phyloP scores from a whole-genome alignment of 2,797 vertebrate genomes.

The Scleropages formosus region DNA sequence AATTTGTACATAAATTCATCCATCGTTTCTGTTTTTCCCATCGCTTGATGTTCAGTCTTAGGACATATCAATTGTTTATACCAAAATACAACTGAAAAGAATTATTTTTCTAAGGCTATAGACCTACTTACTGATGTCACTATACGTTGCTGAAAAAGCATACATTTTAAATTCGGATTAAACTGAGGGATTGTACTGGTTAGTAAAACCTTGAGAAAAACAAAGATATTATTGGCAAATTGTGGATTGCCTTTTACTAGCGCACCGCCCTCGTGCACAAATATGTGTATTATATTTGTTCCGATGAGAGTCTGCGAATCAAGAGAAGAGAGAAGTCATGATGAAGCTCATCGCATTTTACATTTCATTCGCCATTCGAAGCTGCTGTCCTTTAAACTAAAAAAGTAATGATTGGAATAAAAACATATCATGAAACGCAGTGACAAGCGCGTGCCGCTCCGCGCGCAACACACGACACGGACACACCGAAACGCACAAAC shows the following conservation, averaged over 20 bases:
- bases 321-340: too few species aligned
- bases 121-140: neutral
- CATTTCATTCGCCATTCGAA: neutral
- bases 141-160: neutral
- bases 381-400: too few species aligned
- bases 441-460: neutral
- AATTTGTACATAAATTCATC: too few species aligned
- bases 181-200: neutral
- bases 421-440: neutral
- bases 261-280: too few species aligned
- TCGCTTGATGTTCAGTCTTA: neutral
- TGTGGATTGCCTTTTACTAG: too few species aligned
- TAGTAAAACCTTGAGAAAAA: slow-evolving; percentile 2
- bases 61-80: neutral
- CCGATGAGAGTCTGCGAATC: neutral
- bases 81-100: neutral
- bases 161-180: neutral
- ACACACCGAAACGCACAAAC: too few species aligned
- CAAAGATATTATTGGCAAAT: neutral
- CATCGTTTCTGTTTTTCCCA: too few species aligned
- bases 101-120: neutral
- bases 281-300: neutral
- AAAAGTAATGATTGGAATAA: neutral
- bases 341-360: neutral
- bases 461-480: too few species aligned